Percentiles rank a stretch among this genome's conserved stretches.
Evolutionary conservation across 2,888 invertebrate genomes (phyloP).

Genomic region (Apamea epomidion): DNA sequence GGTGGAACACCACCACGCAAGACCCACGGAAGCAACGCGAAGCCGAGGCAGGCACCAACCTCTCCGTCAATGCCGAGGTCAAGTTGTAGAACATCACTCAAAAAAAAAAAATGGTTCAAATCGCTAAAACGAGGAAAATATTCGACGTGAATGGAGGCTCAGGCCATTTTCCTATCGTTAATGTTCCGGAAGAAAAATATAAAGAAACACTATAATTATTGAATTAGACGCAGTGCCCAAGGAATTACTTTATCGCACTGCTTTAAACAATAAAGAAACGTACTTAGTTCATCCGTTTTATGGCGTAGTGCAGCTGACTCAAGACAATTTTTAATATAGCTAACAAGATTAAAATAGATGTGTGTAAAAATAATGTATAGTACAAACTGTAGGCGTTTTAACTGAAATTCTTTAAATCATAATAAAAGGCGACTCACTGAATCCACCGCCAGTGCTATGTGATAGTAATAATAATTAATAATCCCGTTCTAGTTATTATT

Average conservation of each 20-base stretch:
- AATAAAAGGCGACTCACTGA: constrained; percentile 75
- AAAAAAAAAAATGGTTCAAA: constrained; percentile 46
- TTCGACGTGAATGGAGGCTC: constrained; percentile 50
- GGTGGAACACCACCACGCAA: constrained; percentile 92
- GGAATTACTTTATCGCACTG: constrained; percentile 32
- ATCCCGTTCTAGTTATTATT: constrained; percentile 61
- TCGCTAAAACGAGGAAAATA: constrained; percentile 59
- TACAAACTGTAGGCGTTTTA: constrained; percentile 69
- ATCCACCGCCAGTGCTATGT: constrained; percentile 85
- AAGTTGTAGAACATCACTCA: constrained; percentile 74
- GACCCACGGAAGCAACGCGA: constrained; percentile 81
- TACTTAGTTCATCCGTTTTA: constrained; percentile 54
- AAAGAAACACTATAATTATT: constrained; percentile 57
- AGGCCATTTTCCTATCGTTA: constrained; percentile 59
- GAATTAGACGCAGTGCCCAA: constrained; percentile 48
- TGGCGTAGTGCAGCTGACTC: constrained; percentile 39
- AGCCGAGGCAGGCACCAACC: constrained; percentile 73
- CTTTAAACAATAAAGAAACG: constrained; percentile 42
- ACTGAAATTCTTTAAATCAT: constrained; percentile 64
- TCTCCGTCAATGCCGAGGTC: constrained; percentile 81
- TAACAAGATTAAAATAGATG: constrained; percentile 33
- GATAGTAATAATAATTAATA: constrained; percentile 79
- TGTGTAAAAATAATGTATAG: constrained; percentile 58
- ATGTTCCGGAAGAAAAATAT: constrained; percentile 54
- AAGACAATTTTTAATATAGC: constrained; percentile 35